Conservation (phyloP, 2,797 vertebrate genomes). For the Galago senegalensis region DNA sequence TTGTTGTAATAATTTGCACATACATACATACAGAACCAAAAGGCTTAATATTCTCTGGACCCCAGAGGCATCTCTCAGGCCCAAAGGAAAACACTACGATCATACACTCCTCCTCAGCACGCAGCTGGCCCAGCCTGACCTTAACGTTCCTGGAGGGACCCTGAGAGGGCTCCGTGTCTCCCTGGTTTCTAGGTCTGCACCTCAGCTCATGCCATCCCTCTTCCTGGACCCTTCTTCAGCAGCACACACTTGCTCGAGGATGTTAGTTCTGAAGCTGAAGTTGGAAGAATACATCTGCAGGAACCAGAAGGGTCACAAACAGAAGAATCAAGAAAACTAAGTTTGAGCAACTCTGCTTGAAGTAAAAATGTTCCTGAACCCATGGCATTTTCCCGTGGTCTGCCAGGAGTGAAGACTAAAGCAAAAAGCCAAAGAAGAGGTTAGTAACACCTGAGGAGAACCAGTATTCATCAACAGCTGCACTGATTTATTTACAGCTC, state of each 20-base stretch:
- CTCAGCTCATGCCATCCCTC: background rate
- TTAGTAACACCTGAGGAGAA: background rate
- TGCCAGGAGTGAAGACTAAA: background rate
- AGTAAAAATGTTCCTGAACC: background rate
- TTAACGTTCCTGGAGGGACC: background rate
- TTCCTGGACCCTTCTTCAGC: background rate
- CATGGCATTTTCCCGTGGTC: background rate
- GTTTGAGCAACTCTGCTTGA: background rate
- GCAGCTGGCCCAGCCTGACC: background rate
- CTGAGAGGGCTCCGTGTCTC: background rate
- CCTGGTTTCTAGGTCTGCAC: background rate
- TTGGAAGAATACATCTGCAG: background rate
- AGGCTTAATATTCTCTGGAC: background rate
- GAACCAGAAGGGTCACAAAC: background rate
- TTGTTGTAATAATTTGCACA: background rate
- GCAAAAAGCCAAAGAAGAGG: background rate
- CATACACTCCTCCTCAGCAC: background rate
- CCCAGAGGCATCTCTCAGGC: background rate
- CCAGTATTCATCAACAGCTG: background rate
- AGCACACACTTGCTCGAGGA: background rate
- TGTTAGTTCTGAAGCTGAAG: background rate
- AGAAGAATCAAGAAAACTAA: background rate
- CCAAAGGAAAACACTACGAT: background rate
- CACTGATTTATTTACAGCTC: background rate
- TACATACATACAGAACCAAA: background rate